Conservation (phyloP, 2,888 invertebrate species). For the Pimpla rufipes region DNA sequence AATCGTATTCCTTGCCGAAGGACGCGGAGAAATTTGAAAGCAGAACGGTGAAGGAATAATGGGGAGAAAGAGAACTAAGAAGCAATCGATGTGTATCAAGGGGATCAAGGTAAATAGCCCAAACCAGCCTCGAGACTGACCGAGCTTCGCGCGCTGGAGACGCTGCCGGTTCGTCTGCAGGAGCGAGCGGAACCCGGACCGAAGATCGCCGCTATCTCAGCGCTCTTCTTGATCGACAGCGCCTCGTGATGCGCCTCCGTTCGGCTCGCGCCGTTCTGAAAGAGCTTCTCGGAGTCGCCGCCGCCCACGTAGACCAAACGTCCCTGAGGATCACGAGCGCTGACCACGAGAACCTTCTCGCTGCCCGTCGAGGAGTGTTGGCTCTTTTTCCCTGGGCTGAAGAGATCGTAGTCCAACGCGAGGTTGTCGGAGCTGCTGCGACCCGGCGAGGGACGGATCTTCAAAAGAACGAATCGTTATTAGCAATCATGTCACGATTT, state of each 20-base stretch:
- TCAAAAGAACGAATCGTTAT: background rate
- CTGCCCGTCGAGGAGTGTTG: conserved; percentile 78
- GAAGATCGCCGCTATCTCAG: conserved; percentile 95
- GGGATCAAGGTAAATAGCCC: conserved; percentile 81
- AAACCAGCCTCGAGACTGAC: conserved; percentile 83
- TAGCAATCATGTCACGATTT: background rate
- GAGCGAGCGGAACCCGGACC: conserved; percentile 88
- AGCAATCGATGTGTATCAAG: background rate
- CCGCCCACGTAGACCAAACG: conserved; percentile 85
- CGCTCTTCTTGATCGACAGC: conserved; percentile 94
- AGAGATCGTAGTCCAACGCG: conserved; percentile 92
- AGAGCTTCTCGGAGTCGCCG: conserved; percentile 76
- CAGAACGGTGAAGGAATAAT: background rate
- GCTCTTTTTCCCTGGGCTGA: conserved; percentile 84
- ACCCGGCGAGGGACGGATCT: conserved; percentile 79
- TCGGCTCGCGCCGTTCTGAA: conserved; percentile 69
- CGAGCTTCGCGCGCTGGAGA: conserved; percentile 82
- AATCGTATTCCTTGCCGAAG: background rate
- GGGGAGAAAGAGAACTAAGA: background rate
- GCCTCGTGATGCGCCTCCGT: conserved; percentile 87
- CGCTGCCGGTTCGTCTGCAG: conserved; percentile 79
- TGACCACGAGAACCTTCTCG: conserved; percentile 85
- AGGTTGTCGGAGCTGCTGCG: conserved; percentile 88
- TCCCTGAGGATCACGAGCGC: conserved; percentile 86
- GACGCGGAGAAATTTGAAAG: background rate